Base-by-base conservation (phyloP, 2,797 vertebrate species). In the Dicrostonyx torquatus region DNA sequence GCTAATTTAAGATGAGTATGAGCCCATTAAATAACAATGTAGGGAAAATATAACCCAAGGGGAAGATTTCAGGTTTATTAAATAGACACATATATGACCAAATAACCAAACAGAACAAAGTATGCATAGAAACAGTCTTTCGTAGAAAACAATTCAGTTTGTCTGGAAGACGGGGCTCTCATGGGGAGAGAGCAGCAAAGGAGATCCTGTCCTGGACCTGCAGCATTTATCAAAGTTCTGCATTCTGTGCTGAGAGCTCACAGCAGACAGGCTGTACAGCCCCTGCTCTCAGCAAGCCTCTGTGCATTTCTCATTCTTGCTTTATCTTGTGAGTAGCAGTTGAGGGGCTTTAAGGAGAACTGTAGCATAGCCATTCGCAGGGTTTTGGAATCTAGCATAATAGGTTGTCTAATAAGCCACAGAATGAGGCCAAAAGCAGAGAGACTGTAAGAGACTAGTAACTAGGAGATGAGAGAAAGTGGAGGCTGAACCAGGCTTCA, bases 321-420 rank as follows among this genome's bases (percentile, higher is more conserved):
- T 82, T 83, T 82, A 50, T 70, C 5, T n/a, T 76, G 15, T 45
- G 64, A 62, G 18, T n/a, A 68, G 82, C 31, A n/a, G 12, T n/a
- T 50, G 50, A 85, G 29, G 62, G 75, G 14, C 53, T 90, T 70
- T 31, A 80, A 92, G 62, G 48, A 94, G 82, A 95, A 55, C 4
- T 0, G 0, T 64, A 34, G 53, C 34, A 2, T 20, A 34, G 37
- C 17, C 29, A 14, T 76, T 70, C 82, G 78, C 50, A 58, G 64
- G 2, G 29, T 84, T 68, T 40, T 77, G 34, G 43, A 78, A 62
- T 12, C 34, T 50, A 37, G 31, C 58, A 6, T 26, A 58, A 8
- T 18, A 37, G 6, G 12, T 90, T 86, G 75, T 17, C 4, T 70
- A 48, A 48, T 24, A 78, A 43, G 53, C 62, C 87, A 13, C 68